These are phyloP conservation scores for Sycon ciliatum DNA, from an alignment of 37 sponge, comb jelly and placozoan genomes.

Conservation along the genomic window DNA sequence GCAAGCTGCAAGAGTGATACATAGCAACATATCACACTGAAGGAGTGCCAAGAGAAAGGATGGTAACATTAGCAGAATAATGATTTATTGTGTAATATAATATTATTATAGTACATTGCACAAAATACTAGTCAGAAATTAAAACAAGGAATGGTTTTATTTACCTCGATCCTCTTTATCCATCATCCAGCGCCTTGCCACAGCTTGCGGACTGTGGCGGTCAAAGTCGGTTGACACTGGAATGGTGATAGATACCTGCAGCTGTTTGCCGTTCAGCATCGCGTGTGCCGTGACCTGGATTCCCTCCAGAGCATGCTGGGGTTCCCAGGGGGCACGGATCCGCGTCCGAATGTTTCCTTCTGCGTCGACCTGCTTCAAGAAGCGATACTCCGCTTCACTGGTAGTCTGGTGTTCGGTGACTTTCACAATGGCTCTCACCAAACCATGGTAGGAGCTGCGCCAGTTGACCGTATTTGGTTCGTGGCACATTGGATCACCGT, in stretches of 20 bases:
- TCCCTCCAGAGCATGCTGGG: not conserved
- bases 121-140: no score
- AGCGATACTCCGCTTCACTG: conserved; percentile 25
- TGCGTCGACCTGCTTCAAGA: conserved; percentile 32
- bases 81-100: no score
- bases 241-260: no score
- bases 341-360: conserved; percentile 41
- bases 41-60: no score
- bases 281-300: conserved; percentile 35
- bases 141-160: no score
- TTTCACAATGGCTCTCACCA: conserved; percentile 43
- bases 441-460: conserved; percentile 51
- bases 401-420: conserved; percentile 31
- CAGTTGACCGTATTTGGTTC: conserved; percentile 43
- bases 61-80: no score
- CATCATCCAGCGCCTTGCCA: conserved; percentile 18
- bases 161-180: not conserved
- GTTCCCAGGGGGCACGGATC: conserved; percentile 22
- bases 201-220: conserved; percentile 25
- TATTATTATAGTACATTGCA: no score
- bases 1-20: no score
- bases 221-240: conserved; percentile 33
- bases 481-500: conserved; percentile 49
- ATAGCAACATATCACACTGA: no score
- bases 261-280: no score